Conservation (phyloP, 2,888 invertebrate genomes). For the Heliconius sara region DNA sequence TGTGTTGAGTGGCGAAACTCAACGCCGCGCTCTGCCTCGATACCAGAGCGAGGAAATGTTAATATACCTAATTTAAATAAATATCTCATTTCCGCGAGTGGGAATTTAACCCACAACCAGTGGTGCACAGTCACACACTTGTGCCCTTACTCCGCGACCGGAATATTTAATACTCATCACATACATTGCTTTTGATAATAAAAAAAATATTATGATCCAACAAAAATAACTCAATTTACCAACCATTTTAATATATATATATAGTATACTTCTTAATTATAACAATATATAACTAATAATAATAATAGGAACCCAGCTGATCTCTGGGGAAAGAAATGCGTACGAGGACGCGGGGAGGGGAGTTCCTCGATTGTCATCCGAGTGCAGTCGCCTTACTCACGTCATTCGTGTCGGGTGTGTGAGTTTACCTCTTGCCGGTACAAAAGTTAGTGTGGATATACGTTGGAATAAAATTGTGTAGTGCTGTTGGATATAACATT, state of each 20-base stretch:
- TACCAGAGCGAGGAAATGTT: too few relatives aligned
- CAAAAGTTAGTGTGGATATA: constrained; percentile 49
- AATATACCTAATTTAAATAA: too few relatives aligned
- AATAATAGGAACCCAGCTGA: constrained; percentile 59
- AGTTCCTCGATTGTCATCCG: constrained; percentile 48
- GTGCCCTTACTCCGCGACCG: too few relatives aligned
- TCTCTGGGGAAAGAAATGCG: constrained; percentile 55
- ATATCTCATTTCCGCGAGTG: too few relatives aligned
- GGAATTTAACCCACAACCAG: too few relatives aligned
- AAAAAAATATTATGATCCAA: background rate
- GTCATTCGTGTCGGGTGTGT: constrained; percentile 62
- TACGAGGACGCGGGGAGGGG: constrained; percentile 52
- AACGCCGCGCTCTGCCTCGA: too few relatives aligned
- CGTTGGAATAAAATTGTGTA: constrained; percentile 43
- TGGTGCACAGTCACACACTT: too few relatives aligned
- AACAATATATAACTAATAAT: constrained; percentile 34
- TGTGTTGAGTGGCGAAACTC: too few relatives aligned
- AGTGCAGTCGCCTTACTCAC: constrained; percentile 67
- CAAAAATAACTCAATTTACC: background rate
- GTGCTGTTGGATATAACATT: constrained; percentile 41
- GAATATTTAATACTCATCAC: background rate
- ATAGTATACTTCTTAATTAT: background rate
- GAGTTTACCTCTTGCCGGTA: constrained; percentile 23
- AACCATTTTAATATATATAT: background rate
- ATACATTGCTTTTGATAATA: background rate